These are phyloP conservation scores for Arrhopalites spinosus DNA, from an alignment of 2,888 invertebrate species.

Conservation along the genomic window DNA sequence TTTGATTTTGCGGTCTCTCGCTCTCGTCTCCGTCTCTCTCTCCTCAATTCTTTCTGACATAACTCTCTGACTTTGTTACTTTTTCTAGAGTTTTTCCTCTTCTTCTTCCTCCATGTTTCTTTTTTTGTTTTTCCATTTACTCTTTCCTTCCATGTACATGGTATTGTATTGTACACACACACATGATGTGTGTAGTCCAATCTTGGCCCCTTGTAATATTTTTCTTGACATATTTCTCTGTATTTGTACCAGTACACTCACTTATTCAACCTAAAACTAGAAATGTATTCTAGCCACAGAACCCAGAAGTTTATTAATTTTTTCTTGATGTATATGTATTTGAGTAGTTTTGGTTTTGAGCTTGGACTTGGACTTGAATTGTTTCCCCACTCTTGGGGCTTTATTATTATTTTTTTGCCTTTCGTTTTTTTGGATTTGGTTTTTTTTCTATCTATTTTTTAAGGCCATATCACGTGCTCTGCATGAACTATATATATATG, in stretches of 20 bases:
- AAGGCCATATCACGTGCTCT: not conserved
- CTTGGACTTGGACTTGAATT: not conserved
- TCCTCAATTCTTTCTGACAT: not conserved
- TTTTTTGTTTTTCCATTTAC: slow-evolving; percentile 10
- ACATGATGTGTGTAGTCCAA: not conserved
- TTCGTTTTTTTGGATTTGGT: not conserved
- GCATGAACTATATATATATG: too few relatives aligned
- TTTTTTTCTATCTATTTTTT: too few relatives aligned
- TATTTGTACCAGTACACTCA: not conserved
- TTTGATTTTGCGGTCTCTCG: slow-evolving; percentile 27
- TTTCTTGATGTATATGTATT: not conserved
- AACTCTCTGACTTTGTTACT: slow-evolving; percentile 1
- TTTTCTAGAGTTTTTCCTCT: not conserved
- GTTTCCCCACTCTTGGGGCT: not conserved
- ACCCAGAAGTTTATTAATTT: not conserved
- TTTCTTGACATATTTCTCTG: slow-evolving; percentile 10
- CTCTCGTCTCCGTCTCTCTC: slow-evolving; percentile 27
- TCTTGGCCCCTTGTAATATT: not conserved
- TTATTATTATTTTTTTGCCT: not conserved
- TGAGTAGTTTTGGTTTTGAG: not conserved
- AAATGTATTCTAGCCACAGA: not conserved
- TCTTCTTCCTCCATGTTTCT: not conserved
- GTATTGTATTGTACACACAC: not conserved
- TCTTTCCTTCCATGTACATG: not conserved
- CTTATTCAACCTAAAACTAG: not conserved